These are phyloP conservation scores for Gallinago stenura DNA, from an alignment of 2,797 vertebrate species.

Conservation along the genomic window DNA sequence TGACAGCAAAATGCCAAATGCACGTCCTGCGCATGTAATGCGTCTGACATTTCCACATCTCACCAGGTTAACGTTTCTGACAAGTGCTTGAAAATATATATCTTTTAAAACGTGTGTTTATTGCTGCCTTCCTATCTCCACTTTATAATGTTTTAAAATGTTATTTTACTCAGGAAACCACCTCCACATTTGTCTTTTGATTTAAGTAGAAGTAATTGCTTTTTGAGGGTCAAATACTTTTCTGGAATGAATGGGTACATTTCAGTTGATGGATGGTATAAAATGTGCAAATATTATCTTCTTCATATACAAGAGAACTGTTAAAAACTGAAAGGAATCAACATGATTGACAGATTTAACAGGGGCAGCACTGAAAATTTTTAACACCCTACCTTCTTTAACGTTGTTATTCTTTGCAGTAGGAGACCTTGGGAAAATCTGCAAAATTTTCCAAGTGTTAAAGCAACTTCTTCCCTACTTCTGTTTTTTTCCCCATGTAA, in stretches of 20 bases:
- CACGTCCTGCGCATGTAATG: constrained; percentile 80
- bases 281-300: constrained; percentile 71
- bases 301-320: constrained; percentile 55
- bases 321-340: constrained; percentile 60
- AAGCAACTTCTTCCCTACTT: not conserved
- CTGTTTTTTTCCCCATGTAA: not conserved
- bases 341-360: constrained; percentile 62
- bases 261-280: constrained; percentile 65
- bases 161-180: constrained; percentile 53
- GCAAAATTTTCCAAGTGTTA: not conserved
- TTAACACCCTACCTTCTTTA: constrained; percentile 56
- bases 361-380: constrained; percentile 18
- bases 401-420: not conserved
- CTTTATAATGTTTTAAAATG: constrained; percentile 35
- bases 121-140: constrained; percentile 41
- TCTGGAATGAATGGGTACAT: constrained; percentile 57
- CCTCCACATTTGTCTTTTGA: constrained; percentile 64
- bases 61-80: constrained; percentile 77
- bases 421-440: constrained; percentile 1
- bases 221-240: constrained; percentile 70
- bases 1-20: constrained; percentile 83
- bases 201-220: constrained; percentile 71
- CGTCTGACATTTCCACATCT: constrained; percentile 83
- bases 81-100: constrained; percentile 74
- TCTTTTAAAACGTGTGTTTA: constrained; percentile 32